Conservation (phyloP, 2,113 vertebrate species). For the Eolophus roseicapilla region DNA sequence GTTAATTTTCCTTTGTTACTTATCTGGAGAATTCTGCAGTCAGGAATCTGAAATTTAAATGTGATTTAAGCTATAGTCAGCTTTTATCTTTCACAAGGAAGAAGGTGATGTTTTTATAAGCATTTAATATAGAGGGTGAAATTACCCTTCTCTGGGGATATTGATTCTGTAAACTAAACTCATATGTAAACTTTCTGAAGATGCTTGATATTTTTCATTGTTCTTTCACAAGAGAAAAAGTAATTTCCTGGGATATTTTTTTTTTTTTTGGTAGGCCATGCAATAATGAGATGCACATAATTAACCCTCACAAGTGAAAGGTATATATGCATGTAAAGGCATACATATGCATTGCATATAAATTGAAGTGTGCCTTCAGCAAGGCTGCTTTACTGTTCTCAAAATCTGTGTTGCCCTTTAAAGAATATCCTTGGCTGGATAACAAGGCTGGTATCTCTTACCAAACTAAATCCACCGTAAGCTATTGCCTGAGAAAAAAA, state of each 20-base stretch:
- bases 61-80: not conserved
- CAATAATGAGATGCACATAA: not conserved
- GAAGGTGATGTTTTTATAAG: not conserved
- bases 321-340: not conserved
- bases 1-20: constrained; percentile 7
- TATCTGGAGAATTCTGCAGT: not conserved
- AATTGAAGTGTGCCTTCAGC: not conserved
- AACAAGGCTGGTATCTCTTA: not conserved
- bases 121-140: not conserved
- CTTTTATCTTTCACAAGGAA: not conserved
- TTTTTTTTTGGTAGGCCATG: not conserved
- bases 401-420: not conserved
- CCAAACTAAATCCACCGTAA: not conserved
- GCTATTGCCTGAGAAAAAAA: not conserved
- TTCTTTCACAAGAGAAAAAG: not conserved
- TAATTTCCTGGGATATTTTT: not conserved
- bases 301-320: not conserved
- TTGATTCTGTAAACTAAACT: not conserved
- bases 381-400: not conserved
- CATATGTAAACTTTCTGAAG: not conserved
- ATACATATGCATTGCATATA: not conserved
- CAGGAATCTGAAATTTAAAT: constrained; percentile 18
- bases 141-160: not conserved
- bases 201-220: not conserved
- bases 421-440: not conserved